Conservation (phyloP, 2,113 vertebrate species). For the Hystrix brachyura region DNA sequence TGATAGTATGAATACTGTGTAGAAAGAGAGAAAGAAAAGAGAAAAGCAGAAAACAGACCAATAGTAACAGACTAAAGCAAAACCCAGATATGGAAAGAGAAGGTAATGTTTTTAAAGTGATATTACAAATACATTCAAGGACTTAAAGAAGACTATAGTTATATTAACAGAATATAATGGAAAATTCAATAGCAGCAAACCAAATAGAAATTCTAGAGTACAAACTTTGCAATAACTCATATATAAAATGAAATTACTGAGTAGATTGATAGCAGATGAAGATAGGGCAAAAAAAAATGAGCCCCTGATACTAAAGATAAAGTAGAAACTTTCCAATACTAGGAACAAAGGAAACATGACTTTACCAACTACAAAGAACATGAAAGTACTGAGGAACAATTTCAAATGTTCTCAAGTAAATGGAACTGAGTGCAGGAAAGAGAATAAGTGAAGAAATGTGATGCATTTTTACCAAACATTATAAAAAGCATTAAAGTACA, state of each 20-base stretch:
- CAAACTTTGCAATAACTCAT: background rate
- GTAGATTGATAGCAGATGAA: background rate
- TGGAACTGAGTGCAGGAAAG: background rate
- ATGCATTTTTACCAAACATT: background rate
- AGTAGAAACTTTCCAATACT: background rate
- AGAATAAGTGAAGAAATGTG: background rate
- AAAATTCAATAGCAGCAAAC: background rate
- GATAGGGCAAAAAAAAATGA: background rate
- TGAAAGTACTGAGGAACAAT: background rate
- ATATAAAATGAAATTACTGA: background rate
- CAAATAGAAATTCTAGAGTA: background rate
- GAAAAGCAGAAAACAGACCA: background rate
- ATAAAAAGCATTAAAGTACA: background rate
- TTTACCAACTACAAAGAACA: background rate
- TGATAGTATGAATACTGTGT: background rate
- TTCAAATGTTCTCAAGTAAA: background rate
- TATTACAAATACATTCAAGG: background rate
- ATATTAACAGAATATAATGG: background rate
- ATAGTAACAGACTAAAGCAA: background rate
- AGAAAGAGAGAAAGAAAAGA: background rate
- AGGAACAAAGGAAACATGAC: background rate
- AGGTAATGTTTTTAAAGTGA: background rate
- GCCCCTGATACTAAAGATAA: background rate
- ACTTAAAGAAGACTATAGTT: background rate
- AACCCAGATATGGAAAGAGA: background rate